Conservation (phyloP, 2,888 invertebrate genomes). For the Nemurella pictetii region DNA sequence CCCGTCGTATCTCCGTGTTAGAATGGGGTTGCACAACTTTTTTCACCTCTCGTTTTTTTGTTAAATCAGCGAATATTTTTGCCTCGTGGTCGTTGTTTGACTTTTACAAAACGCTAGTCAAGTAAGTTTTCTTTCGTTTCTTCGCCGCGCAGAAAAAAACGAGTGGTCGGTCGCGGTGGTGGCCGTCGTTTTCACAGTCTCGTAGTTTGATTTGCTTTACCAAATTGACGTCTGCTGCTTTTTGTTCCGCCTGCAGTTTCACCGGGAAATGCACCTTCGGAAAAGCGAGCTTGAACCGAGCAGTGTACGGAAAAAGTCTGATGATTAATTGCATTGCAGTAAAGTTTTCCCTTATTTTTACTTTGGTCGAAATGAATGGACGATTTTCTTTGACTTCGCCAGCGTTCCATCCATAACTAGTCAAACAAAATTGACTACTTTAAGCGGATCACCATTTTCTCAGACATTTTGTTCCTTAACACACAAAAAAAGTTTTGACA, state of each 20-base stretch:
- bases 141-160: neutral
- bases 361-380: neutral
- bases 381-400: neutral
- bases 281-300: no score
- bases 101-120: neutral
- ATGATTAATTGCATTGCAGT: neutral
- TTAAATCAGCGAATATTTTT: neutral
- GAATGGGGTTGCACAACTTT: neutral
- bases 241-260: neutral
- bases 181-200: neutral
- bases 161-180: neutral
- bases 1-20: neutral
- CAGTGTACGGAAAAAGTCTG: neutral
- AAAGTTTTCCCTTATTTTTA: neutral
- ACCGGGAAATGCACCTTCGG: neutral
- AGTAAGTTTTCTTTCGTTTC: neutral
- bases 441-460: neutral
- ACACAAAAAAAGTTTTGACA: neutral
- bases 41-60: neutral
- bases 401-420: no score
- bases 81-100: neutral
- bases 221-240: neutral
- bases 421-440: neutral
- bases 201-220: neutral
- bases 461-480: neutral